These are phyloP conservation scores for Ataeniobius toweri DNA, from an alignment of 2,797 vertebrate species.

Conservation along the genomic window DNA sequence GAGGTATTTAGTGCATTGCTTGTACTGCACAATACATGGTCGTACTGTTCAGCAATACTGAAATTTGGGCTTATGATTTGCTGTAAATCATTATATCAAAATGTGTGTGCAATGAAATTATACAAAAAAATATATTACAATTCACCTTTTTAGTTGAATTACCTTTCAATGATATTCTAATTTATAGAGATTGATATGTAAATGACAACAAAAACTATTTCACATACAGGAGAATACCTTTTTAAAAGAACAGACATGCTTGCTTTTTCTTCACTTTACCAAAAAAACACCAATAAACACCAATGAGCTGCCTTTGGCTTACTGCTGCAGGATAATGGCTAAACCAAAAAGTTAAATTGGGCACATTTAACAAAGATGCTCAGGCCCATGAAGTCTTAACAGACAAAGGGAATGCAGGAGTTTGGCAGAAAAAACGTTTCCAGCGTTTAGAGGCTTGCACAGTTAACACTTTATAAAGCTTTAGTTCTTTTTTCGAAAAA, in stretches of 20 bases:
- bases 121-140: not conserved
- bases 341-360: conserved; percentile 34
- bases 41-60: not conserved
- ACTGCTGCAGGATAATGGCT: conserved; percentile 46
- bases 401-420: conserved; percentile 32
- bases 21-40: no score
- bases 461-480: conserved; percentile 43
- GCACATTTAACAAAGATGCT: conserved; percentile 37
- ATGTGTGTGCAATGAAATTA: not conserved
- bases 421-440: not conserved
- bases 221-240: conserved; percentile 8
- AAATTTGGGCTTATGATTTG: not conserved
- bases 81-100: not conserved
- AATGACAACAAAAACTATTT: not conserved
- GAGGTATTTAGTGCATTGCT: not conserved
- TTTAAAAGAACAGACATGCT: conserved; percentile 35
- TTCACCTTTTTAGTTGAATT: not conserved
- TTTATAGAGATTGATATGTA: not conserved
- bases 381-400: conserved; percentile 27
- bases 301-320: conserved; percentile 45
- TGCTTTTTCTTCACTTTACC: conserved; percentile 35
- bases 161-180: not conserved
- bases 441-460: conserved; percentile 25
- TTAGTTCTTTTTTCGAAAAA: conserved; percentile 30
- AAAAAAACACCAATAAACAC: conserved; percentile 40